These are phyloP conservation scores for Cryptus viduatorius DNA, from an alignment of 2,888 invertebrate genomes.

Conservation along the genomic window DNA sequence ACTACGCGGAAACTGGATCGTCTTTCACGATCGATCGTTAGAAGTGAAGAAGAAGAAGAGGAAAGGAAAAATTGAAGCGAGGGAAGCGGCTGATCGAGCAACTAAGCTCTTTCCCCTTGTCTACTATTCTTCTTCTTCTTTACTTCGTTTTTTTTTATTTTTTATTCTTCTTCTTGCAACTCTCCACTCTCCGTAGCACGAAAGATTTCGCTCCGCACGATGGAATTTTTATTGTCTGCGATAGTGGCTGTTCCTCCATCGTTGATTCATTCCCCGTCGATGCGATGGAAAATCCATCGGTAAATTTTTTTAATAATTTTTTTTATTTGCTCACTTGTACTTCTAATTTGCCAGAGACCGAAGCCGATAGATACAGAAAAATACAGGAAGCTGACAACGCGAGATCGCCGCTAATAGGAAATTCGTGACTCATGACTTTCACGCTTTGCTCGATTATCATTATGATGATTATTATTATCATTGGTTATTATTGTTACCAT, in stretches of 20 bases:
- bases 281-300: constrained; percentile 34
- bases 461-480: constrained; percentile 19
- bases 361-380: constrained; percentile 16
- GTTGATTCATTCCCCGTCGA: constrained; percentile 22
- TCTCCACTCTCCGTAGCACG: constrained; percentile 42
- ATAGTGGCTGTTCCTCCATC: constrained; percentile 20
- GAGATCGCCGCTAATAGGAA: constrained; percentile 61
- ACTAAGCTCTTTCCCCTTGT: constrained; percentile 45
- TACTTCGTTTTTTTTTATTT: constrained; percentile 9
- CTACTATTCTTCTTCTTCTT: constrained; percentile 25
- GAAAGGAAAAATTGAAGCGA: constrained; percentile 8
- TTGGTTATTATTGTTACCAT: constrained; percentile 16
- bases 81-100: constrained; percentile 50
- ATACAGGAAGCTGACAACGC: constrained; percentile 46
- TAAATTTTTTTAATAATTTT: constrained; percentile 43
- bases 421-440: constrained; percentile 65
- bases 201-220: constrained; percentile 63
- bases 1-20: constrained; percentile 65
- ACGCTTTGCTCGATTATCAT: constrained; percentile 22
- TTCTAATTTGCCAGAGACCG: constrained; percentile 44
- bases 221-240: constrained; percentile 58
- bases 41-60: constrained; percentile 43
- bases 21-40: constrained; percentile 67
- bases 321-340: constrained; percentile 1
- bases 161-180: constrained; percentile 38